Base-by-base conservation (phyloP, 2,888 invertebrate genomes). In the Clepsis dumicolana region DNA sequence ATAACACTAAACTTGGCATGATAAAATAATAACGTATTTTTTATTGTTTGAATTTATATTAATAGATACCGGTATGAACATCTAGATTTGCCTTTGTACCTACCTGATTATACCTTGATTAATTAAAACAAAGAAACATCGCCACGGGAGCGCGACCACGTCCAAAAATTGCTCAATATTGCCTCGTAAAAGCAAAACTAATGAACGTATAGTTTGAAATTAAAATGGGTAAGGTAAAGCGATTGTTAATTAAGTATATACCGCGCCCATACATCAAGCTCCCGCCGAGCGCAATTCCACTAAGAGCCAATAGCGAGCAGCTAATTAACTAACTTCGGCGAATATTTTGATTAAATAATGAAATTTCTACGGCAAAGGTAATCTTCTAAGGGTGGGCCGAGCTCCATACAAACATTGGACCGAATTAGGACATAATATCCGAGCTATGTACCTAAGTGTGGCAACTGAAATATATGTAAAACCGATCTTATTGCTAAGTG, bases 321-420 rank as follows among this genome's bases (percentile, higher is more conserved):
- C 25, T 59, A 65, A 65, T 65, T 60, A 65, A 65, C 44, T 54
- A 56, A 54, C 44, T 54, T 63, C 29, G 21, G 29, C 54, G 44
- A 56, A 54, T 64, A 64, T 64, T 64, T 64, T 64, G 29, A 56
- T 64, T 64, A 44, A 64, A 64, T 54, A 64, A 64, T 54, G 54
- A 50, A 56, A 56, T 21, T 54, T 64, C 54, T 27, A 27, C 54
- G 44, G 29, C 16, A 25, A 10, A 41, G 29, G 18, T 41, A 54
- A 63, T 41, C 54, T 44, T 61, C 50, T 61, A 24, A 29, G 59
- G 18, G 32, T 7, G 14, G 54, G 12, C 54, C 8, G 54, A 32
- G 18, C 12, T 29, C 54, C 29, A 32, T 29, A 54, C 18, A 32
- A 54, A 29, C 54, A 35, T 35, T 41, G 5, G 16, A 5, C 7